Evolutionary conservation across 2,888 invertebrate genomes (phyloP), one percentile per base, ranked within the genome.

Genomic region (Bombyx huttoni): DNA sequence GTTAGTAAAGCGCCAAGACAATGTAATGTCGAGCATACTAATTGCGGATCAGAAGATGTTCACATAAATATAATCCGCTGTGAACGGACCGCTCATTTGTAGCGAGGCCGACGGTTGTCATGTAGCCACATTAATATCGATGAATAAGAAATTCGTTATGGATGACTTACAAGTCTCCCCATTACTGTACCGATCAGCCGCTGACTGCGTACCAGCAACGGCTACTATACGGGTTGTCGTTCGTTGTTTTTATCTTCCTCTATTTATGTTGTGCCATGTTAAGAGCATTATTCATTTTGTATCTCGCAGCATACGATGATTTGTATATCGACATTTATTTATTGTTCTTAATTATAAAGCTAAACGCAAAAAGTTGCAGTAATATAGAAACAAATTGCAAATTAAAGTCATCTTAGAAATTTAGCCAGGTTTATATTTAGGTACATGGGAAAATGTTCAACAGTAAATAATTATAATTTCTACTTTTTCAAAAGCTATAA

Each of bases 121-220:
- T 87, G 87, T 86, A 78, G 65, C 70, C 72, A 76, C 81, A 86
- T 85, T 85, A 83, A 85, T 83, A 84, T 83, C 86, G 85, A 88
- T 87, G 87, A 85, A 87, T 88, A 85, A 86, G 82, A 88, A 86
- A 86, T 86, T 80, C 78, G 83, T 86, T 84, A 87, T 87, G 79
- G 81, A 87, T 86, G 81, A 75, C 71, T 63, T 87, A 88, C 87
- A 87, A 76, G 85, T 72, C 73, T 76, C 70, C 70, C 81, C 78
- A 84, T 85, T 83, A 84, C 82, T 63, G 66, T 67, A 66, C 60
- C 72, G 71, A 72, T 70, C 70, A 66, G 73, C 75, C 73, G 72
- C 70, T 68, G 65, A 63, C 73, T 69, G 68, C 68, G 68, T 60
- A 59, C 60, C 67, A 64, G 68, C 64, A 65, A 67, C 67, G 66